Evolutionary conservation across 2,113 vertebrate species (phyloP), one percentile per base, ranked within the genome.

Genomic region (Lophochroa leadbeateri): DNA sequence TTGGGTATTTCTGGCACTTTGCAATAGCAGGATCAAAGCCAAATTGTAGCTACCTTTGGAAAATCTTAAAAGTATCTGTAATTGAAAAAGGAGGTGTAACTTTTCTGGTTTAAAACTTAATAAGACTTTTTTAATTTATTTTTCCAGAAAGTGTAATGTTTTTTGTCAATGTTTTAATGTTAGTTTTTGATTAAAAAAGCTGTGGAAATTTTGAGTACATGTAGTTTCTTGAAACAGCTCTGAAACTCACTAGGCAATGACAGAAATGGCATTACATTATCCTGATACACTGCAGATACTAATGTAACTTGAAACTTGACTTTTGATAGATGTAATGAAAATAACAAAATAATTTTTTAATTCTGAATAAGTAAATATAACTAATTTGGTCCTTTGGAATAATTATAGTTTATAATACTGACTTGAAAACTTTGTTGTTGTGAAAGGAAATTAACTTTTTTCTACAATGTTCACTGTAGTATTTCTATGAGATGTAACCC

Each of bases 21-120:
- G 43, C 37, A 93, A 75, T 65, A 60, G 44, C 12, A 75, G 44
- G 31, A 69, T 93, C 61, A 71, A 82, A 69, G 81, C 93, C 91
- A 94, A 88, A 74, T 84, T 91, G 60, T 69, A 92, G 44, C 47
- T 93, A 52, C 55, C 89, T 96, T 78, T 93, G 92, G 79, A 96
- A 92, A 91, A 90, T 80, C 35, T 82, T 91, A 64, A 37, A 93
- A 70, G 44, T 79, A 85, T 29, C 37, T 64, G 11, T n/a, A 89
- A 70, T 37, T 93, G 61, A 67, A 84, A 92, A 88, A 83, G 60
- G 13, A 4, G 6, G 21, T 86, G 21, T 69, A 68, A 71, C 9
- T 76, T 94, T 70, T 86, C 37, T 88, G 13, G 14, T 84, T 78
- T 55, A 52, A 82, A 88, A 78, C 20, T 27, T 83, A 58, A 86